These are phyloP conservation scores for Laothoe populi DNA, from an alignment of 2,888 invertebrate genomes.

Conservation along the genomic window DNA sequence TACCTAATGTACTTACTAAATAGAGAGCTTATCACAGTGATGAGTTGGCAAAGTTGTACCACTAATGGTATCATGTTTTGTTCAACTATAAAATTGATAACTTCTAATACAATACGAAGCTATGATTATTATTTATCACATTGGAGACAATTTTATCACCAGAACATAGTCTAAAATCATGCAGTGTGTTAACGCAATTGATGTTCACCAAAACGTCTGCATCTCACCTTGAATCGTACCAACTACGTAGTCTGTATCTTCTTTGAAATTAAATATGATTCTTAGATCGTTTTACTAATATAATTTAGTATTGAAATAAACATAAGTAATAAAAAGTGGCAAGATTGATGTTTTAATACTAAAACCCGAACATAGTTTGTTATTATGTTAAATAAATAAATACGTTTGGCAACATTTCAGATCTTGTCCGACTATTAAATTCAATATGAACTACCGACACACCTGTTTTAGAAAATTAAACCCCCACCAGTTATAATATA, in stretches of 20 bases:
- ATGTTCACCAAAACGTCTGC: background rate
- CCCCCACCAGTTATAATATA: background rate
- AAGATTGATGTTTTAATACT: background rate
- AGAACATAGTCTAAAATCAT: background rate
- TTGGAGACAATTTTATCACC: background rate
- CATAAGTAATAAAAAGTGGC: background rate
- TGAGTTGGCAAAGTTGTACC: background rate
- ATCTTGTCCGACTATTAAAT: background rate
- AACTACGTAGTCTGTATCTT: too few relatives aligned
- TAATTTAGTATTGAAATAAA: background rate
- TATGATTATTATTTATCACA: background rate
- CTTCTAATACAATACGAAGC: too few relatives aligned
- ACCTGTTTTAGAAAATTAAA: background rate
- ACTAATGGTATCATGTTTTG: background rate
- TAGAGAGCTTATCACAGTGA: conserved; percentile 9
- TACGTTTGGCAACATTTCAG: background rate
- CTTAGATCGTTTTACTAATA: background rate
- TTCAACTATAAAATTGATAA: background rate
- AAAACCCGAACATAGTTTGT: background rate
- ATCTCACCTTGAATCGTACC: too few relatives aligned
- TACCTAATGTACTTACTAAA: background rate
- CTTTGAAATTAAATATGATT: background rate
- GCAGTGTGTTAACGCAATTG: background rate
- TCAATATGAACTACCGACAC: background rate
- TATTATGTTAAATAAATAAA: background rate